These are phyloP conservation scores for Drosophila guanche DNA, from an alignment of 1,140 invertebrate genomes.

Conservation along the genomic window DNA sequence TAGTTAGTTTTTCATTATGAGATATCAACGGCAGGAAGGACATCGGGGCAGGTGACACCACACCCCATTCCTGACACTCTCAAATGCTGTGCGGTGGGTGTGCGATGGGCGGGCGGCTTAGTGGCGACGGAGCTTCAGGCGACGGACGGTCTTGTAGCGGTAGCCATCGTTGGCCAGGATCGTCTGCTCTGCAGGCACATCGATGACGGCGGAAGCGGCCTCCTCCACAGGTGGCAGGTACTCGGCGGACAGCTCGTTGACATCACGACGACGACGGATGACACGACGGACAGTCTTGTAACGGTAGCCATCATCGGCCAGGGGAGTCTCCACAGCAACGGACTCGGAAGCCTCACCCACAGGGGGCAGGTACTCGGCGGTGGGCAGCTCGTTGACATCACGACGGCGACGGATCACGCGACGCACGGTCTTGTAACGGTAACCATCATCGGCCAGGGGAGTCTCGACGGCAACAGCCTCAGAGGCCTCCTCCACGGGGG, in stretches of 20 bases:
- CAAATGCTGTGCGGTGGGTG: conserved; percentile 50
- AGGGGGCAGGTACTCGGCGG: conserved; percentile 58
- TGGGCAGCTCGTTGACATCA: conserved; percentile 56
- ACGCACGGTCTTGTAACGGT: conserved; percentile 66
- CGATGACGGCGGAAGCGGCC: conserved; percentile 55
- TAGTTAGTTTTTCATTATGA: conserved; percentile 57
- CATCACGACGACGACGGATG: conserved; percentile 66
- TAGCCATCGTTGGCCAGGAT: conserved; percentile 72
- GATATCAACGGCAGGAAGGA: conserved; percentile 22
- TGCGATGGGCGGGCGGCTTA: conserved; percentile 30
- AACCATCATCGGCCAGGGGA: conserved; percentile 62
- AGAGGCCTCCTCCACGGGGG: conserved; percentile 20
- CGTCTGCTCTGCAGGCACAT: conserved; percentile 67
- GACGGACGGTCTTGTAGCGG: conserved; percentile 80
- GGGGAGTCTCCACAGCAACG: conserved; percentile 36
- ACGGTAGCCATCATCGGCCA: conserved; percentile 67
- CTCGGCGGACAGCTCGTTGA: conserved; percentile 56
- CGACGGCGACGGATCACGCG: conserved; percentile 62
- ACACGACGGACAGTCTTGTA: conserved; percentile 54
- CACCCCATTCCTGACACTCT: conserved; percentile 33
- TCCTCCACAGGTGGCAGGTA: conserved; percentile 68
- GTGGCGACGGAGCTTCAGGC: conserved; percentile 70
- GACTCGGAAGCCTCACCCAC: conserved; percentile 21
- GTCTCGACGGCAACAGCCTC: conserved; percentile 32
- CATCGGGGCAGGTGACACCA: conserved; percentile 27